Evolutionary conservation across 2,113 vertebrate species (phyloP).

Genomic region (Bolborhynchus lineola): DNA sequence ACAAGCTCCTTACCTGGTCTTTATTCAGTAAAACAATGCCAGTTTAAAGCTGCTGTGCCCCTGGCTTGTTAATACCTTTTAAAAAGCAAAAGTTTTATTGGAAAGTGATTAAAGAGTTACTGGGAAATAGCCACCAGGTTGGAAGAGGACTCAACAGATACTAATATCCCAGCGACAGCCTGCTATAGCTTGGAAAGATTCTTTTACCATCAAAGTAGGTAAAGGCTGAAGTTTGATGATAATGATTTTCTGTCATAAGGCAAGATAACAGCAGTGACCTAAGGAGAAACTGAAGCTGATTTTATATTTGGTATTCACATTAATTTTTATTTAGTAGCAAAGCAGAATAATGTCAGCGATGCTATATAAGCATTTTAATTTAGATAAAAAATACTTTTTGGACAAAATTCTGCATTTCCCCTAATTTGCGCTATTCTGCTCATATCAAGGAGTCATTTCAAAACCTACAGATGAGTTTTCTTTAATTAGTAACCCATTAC

Average conservation of each 20-base stretch:
- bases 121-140: background rate
- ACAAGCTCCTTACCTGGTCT: background rate
- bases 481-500: background rate
- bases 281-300: background rate
- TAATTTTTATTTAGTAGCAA: background rate
- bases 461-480: background rate
- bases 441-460: background rate
- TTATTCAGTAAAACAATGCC: background rate
- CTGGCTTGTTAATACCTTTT: background rate
- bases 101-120: background rate
- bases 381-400: background rate
- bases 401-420: background rate
- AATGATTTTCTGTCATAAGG: background rate
- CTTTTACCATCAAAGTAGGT: background rate
- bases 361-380: background rate
- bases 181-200: background rate
- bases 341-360: background rate
- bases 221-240: background rate
- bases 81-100: background rate
- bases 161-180: background rate
- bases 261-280: fast-evolving
- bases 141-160: background rate
- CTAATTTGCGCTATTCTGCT: background rate
- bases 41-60: background rate
- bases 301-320: background rate